phyloP scores from a whole-genome alignment of 2,113 vertebrate genomes.

The Cololabis saira region DNA sequence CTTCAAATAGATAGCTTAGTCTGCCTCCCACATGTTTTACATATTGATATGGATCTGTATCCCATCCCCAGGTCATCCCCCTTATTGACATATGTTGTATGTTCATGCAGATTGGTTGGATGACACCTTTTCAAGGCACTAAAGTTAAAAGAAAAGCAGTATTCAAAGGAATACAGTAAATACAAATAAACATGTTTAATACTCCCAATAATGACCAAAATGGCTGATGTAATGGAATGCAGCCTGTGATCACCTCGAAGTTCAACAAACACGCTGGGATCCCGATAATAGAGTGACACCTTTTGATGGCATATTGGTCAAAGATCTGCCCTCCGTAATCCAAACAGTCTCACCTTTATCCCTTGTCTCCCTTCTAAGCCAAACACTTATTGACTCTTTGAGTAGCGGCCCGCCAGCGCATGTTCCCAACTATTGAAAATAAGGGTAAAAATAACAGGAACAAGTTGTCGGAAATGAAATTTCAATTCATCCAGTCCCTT shows the following conservation, averaged over 20 bases:
- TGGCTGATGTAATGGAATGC: not conserved
- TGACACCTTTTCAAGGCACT: too few relatives aligned
- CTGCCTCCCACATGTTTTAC: too few relatives aligned
- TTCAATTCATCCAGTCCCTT: constrained; percentile 92
- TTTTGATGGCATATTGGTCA: constrained; percentile 18
- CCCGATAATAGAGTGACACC: constrained; percentile 21
- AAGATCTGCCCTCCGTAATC: constrained; percentile 33
- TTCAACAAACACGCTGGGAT: constrained; percentile 15
- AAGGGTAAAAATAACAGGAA: constrained; percentile 90
- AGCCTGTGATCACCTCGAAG: not conserved
- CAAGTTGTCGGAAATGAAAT: constrained; percentile 93
- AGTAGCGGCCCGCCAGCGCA: constrained; percentile 68
- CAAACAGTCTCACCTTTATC: constrained; percentile 44
- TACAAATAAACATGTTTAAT: not conserved
- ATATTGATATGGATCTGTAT: too few relatives aligned
- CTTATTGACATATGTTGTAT: too few relatives aligned
- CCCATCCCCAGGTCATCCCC: too few relatives aligned
- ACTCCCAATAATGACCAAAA: not conserved
- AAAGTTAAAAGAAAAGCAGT: too few relatives aligned
- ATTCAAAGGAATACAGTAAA: too few relatives aligned
- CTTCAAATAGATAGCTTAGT: too few relatives aligned
- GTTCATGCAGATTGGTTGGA: too few relatives aligned
- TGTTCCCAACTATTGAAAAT: constrained; percentile 78
- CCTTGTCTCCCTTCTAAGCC: constrained; percentile 56
- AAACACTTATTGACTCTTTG: constrained; percentile 76